Conservation (phyloP, 2,888 invertebrate species). For the Melieria omissa region DNA sequence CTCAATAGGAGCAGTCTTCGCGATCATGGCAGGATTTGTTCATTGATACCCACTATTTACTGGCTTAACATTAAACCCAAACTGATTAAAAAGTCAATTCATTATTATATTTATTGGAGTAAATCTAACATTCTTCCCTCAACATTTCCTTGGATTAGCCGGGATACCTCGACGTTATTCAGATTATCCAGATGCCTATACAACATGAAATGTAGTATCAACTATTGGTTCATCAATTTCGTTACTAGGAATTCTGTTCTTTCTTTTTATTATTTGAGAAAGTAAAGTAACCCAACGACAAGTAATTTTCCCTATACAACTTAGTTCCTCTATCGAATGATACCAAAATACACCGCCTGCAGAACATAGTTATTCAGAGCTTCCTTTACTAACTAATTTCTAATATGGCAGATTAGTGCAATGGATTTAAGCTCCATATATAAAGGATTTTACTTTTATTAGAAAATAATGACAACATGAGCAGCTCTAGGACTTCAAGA, state of each 20-base stretch:
- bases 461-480: conserved; percentile 70
- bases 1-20: conserved; percentile 83
- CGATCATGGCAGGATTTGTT: conserved; percentile 79
- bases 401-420: conserved; percentile 74
- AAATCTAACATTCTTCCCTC: conserved; percentile 84
- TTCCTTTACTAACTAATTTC: conserved; percentile 71
- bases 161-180: conserved; percentile 77
- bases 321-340: conserved; percentile 74
- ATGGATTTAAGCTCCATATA: conserved; percentile 76
- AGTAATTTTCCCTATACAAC: conserved; percentile 68
- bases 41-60: conserved; percentile 79
- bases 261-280: conserved; percentile 75
- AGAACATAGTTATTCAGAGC: conserved; percentile 72
- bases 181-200: conserved; percentile 76
- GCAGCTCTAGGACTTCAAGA: conserved; percentile 72
- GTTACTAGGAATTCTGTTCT: conserved; percentile 70
- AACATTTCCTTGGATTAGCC: conserved; percentile 72
- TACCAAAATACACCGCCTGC: conserved; percentile 70
- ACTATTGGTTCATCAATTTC: conserved; percentile 77
- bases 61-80: conserved; percentile 72
- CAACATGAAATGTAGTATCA: conserved; percentile 76
- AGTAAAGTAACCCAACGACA: conserved; percentile 70
- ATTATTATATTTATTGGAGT: conserved; percentile 78
- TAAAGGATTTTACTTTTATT: conserved; percentile 74
- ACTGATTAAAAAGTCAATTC: conserved; percentile 77